Conservation (phyloP, 2,113 vertebrate species). For the Siniperca chuatsi region DNA sequence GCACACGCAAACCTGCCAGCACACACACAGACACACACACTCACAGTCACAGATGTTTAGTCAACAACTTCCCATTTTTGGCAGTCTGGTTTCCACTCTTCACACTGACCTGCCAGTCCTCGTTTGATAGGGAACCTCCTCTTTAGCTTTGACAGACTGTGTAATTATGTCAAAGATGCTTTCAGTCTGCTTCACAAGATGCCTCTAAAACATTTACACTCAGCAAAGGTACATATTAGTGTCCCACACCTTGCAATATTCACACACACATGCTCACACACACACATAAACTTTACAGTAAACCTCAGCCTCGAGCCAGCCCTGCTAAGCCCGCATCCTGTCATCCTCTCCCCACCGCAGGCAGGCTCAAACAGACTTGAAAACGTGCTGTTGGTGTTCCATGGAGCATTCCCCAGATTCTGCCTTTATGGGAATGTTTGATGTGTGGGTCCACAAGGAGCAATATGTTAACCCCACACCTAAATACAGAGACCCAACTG, state of each 20-base stretch:
- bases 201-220: conserved; percentile 67
- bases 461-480: conserved; percentile 57
- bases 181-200: conserved; percentile 64
- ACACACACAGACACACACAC: conserved; percentile 26
- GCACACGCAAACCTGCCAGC: conserved; percentile 19
- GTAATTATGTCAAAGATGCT: conserved; percentile 71
- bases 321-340: conserved; percentile 46
- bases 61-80: conserved; percentile 67
- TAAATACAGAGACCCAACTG: conserved; percentile 54
- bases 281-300: conserved; percentile 50
- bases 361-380: conserved; percentile 47
- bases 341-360: conserved; percentile 46
- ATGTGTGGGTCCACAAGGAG: conserved; percentile 52
- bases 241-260: conserved; percentile 60
- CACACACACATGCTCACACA: conserved; percentile 25
- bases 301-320: conserved; percentile 42
- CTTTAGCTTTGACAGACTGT: conserved; percentile 63
- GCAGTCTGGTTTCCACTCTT: conserved; percentile 66
- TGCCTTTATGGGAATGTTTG: conserved; percentile 70
- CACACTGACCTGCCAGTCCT: conserved; percentile 53
- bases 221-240: conserved; percentile 67
- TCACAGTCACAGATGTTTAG: conserved; percentile 62
- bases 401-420: conserved; percentile 59
- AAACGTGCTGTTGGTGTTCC: conserved; percentile 41
- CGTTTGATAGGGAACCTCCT: conserved; percentile 59